Base-by-base conservation (phyloP, 2,797 vertebrate genomes). In the Petrocephalus schoutedeni region DNA sequence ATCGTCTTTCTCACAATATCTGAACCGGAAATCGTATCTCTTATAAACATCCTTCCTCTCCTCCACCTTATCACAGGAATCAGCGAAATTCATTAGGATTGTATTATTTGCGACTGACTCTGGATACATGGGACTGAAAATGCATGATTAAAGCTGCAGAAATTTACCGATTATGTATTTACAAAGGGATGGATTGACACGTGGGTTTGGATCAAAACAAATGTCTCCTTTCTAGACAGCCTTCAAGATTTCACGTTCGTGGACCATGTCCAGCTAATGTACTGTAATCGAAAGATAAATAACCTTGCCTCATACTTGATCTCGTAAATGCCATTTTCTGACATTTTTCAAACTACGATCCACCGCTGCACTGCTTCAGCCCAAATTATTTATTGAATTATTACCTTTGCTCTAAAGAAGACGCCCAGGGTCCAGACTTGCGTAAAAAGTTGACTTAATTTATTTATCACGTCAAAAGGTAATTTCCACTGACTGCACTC, bases 261-360 rank as follows among this genome's bases (percentile, higher is more conserved):
- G 41, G 74, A 80, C 74, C 74, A 80, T n/a, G 6, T 80, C 16
- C 74, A 4, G 45, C 41, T 80, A 80, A 80, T 80, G 74, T 36
- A 49, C 74, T 80, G 74, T 49, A 80, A 80, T 80, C 74, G 45
- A 80, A 80, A 80, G 74, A 80, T 80, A 80, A 80, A 80, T 45
- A 80, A 80, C 74, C 41, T 84, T 59, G 23, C 14, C 54, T 57
- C 56, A 54, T 10, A n/a, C 32, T 36, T 58, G 54, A 58, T 57
- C 74, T 84, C 51, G 32, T 5, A 89, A 90, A 91, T 86, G 86
- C 91, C 74, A 89, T 7, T 54, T 16, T 57, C 49, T 90, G 86
- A 87, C 89, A 90, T 80, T 89, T 87, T 88, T 57, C 21, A 80
- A 88, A 86, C 86, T 32, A 54, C 53, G 53, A 21, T 87, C 23